Evolutionary conservation across 2,113 vertebrate genomes (phyloP), one percentile per base, ranked within the genome.

Genomic region (Gasterosteus aculeatus): DNA sequence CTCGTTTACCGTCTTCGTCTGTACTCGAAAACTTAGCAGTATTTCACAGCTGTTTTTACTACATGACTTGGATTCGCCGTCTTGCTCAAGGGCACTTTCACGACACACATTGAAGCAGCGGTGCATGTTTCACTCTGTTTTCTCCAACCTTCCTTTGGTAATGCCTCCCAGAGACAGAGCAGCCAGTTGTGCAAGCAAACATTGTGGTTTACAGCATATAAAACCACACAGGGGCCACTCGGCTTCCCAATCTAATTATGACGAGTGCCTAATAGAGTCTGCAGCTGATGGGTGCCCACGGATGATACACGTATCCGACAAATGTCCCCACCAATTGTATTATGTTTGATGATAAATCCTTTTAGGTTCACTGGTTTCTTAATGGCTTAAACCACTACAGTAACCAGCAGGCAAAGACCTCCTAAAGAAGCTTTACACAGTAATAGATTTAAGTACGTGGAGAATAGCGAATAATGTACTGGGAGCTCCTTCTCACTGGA

Each of bases 1-100:
- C 39, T 66, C 53, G 2, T 61, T 62, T 53, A 42, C 7, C 31
- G 35, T 63, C 74, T 81, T 79, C 44, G 35, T 71, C 69, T 29
- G 18, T 38, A 46, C 44, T n/a, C 65, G 49, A 10, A 72, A 46
- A 31, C 46, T 67, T 33, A 26, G 67, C 38, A 26, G 26, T 44
- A 11, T 76, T 73, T 75, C 35, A 70, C 56, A 44, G 31, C 70
- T 61, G 41, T 61, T 31, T 46, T 26, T 26, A 54, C 56, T 44
- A 10, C 9, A 41, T 10, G 53, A 72, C 65, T 41, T 62, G 54
- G 10, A 49, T 73, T 65, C n/a, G n/a, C 18, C 22, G 14, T 79
- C 39, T 76, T 75, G 39, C 22, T 72, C 53, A 75, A 57, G 47
- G 59, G 29, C 59, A 56, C 54, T 66, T 62, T 49, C 11, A 42